A percentile compares a stretch with the other conserved stretches of the same genome.
Evolutionary conservation across 2,113 vertebrate species (phyloP).

Genomic region (Leptocoma aspasia): DNA sequence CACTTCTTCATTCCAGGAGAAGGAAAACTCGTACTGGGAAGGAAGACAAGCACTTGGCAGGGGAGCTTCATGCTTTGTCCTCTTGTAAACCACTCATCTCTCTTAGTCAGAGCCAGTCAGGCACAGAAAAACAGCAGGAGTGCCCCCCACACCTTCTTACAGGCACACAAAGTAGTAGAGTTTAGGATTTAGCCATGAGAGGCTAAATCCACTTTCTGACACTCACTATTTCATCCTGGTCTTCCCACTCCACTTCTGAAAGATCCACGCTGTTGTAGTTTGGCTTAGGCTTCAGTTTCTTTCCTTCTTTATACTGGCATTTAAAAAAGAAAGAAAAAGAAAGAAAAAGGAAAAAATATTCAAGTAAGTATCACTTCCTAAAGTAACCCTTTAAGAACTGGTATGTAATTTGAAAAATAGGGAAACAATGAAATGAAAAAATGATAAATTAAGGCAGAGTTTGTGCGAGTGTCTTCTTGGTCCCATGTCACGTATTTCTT

Average conservation of each 20-base stretch:
- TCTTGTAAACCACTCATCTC: not conserved
- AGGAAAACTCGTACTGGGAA: not conserved
- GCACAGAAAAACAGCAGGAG: not conserved
- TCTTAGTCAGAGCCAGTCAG: not conserved
- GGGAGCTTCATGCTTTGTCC: not conserved
- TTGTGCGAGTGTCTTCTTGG: not conserved
- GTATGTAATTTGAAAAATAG: not conserved
- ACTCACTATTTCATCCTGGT: constrained; percentile 85
- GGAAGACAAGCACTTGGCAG: not conserved
- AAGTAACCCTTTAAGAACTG: not conserved
- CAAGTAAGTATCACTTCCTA: not conserved
- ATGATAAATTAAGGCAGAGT: too few species aligned
- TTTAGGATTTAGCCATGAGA: not conserved
- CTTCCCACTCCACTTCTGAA: constrained; percentile 93
- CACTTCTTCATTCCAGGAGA: not conserved
- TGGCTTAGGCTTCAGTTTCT: constrained; percentile 89
- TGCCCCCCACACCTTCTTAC: fast-evolving
- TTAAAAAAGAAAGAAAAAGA: not conserved
- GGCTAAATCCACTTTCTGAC: not conserved
- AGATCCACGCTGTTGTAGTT: constrained; percentile 97
- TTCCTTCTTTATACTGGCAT: constrained; percentile 89
- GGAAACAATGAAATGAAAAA: too few species aligned
- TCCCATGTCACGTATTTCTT: not conserved
- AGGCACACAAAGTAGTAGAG: not conserved
- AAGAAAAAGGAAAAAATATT: not conserved